phyloP scores from a whole-genome alignment of 2,113 vertebrate species.

The Strix aluco region DNA sequence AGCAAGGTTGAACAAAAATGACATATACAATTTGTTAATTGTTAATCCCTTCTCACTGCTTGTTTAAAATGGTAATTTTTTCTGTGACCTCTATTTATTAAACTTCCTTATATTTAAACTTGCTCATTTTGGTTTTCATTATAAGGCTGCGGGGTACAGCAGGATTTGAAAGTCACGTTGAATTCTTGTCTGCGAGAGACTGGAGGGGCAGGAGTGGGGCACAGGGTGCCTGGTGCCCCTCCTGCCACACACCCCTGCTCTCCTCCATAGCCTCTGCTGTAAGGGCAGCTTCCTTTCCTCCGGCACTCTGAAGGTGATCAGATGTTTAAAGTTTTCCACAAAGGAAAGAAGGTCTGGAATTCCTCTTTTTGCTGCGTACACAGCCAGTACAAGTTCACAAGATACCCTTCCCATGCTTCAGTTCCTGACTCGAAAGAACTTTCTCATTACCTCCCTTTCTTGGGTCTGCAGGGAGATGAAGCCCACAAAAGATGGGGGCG shows the following conservation, averaged over 20 bases:
- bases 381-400: not conserved
- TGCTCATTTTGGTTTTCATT: not conserved
- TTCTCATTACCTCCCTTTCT: not conserved
- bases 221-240: not conserved
- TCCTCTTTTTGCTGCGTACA: not conserved
- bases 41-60: not conserved
- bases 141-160: not conserved
- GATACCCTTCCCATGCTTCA: not conserved
- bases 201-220: not conserved
- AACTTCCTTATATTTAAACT: not conserved
- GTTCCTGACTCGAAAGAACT: not conserved
- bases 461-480: not conserved
- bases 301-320: not conserved
- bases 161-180: fast-evolving
- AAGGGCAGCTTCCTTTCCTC: not conserved
- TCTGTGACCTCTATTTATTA: not conserved
- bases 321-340: not conserved
- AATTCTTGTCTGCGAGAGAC: not conserved
- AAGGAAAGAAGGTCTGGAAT: not conserved
- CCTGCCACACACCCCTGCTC: fast-evolving
- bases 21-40: fast-evolving
- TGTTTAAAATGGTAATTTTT: not conserved
- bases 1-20: not conserved
- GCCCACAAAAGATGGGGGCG: not conserved
- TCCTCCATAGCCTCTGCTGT: too few relatives aligned